phyloP scores from a whole-genome alignment of 2,113 vertebrate genomes.

The Gracilinanus agilis region DNA sequence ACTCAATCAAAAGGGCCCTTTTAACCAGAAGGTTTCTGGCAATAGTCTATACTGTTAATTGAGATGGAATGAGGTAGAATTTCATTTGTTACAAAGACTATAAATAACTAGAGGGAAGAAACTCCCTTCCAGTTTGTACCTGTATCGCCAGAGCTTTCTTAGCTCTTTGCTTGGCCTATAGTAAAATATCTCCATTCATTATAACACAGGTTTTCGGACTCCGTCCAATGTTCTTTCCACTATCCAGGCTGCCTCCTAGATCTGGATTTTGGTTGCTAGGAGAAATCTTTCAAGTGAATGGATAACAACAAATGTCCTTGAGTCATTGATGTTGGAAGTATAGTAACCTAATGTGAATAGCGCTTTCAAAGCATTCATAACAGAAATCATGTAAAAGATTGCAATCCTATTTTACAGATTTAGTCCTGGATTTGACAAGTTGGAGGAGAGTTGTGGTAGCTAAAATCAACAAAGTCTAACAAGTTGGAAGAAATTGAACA shows the following conservation, averaged over 20 bases:
- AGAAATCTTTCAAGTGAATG: neutral
- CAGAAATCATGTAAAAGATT: neutral
- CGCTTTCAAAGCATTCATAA: neutral
- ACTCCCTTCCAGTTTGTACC: neutral
- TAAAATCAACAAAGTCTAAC: neutral
- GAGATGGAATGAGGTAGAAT: neutral
- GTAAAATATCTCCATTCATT: neutral
- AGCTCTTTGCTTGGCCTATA: neutral
- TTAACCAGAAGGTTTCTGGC: neutral
- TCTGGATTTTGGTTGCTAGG: neutral
- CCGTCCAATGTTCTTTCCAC: neutral
- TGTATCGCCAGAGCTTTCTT: neutral
- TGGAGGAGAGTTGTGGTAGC: neutral
- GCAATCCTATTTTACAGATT: neutral
- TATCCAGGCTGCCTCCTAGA: neutral
- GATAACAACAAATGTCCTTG: neutral
- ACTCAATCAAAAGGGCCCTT: neutral
- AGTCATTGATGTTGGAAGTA: neutral
- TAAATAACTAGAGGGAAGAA: neutral
- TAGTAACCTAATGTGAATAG: neutral
- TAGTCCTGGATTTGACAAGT: neutral
- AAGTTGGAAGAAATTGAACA: neutral
- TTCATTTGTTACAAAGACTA: neutral
- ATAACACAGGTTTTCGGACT: neutral
- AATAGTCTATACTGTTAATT: neutral